Evolutionary conservation across 2,888 invertebrate species (phyloP).

Genomic region (Cabera pusaria): DNA sequence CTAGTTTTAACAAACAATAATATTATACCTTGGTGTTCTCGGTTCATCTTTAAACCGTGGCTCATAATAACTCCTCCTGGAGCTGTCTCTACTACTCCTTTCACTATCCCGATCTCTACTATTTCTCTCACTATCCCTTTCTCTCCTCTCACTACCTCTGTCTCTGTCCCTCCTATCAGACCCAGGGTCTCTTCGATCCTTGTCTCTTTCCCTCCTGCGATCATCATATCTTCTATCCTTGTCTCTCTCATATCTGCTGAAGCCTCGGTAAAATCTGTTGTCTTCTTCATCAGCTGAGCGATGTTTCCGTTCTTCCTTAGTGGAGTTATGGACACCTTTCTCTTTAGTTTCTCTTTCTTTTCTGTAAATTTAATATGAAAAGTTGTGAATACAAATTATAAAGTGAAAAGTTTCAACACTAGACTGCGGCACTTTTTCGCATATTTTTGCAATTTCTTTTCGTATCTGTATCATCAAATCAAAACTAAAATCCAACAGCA

Average conservation of each 20-base stretch:
- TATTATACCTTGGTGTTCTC: conserved; percentile 87
- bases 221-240: conserved; percentile 51
- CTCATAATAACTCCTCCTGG: conserved; percentile 78
- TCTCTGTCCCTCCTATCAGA: conserved; percentile 48
- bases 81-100: conserved; percentile 60
- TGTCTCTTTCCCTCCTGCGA: conserved; percentile 45
- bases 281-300: conserved; percentile 66
- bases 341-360: conserved; percentile 83
- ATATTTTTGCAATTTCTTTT: no score
- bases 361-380: no score
- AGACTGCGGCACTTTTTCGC: no score
- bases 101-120: conserved; percentile 52
- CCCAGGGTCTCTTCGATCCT: conserved; percentile 26
- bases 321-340: conserved; percentile 88
- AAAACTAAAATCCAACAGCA: no score
- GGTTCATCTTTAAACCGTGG: conserved; percentile 93
- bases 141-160: conserved; percentile 49
- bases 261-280: conserved; percentile 57
- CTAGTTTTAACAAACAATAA: no score
- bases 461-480: no score
- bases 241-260: conserved; percentile 52
- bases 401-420: no score
- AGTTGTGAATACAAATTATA: no score
- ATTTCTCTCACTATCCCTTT: conserved; percentile 47
- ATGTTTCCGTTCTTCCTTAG: conserved; percentile 81